Percentiles rank a stretch among this genome's conserved stretches.
Conservation (phyloP, 2,888 invertebrate species). For the Apomyelois bistriatella region DNA sequence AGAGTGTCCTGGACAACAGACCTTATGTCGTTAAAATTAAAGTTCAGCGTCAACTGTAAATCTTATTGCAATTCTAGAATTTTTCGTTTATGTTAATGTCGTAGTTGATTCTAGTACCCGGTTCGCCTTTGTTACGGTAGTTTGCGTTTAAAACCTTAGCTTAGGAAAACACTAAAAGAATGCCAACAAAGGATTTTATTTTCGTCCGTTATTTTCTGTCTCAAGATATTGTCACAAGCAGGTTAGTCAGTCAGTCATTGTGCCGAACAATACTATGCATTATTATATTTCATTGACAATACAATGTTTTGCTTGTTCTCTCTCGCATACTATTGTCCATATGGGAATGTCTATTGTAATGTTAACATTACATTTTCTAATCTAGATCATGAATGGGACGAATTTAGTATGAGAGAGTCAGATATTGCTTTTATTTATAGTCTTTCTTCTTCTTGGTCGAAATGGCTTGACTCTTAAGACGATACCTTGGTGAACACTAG, state of each 20-base stretch:
- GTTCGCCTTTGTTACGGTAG: too few relatives aligned
- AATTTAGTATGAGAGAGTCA: not conserved
- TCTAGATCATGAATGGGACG: not conserved
- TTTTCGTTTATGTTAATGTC: too few relatives aligned
- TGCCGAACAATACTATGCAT: not conserved
- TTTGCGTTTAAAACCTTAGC: not conserved
- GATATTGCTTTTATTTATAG: too few relatives aligned
- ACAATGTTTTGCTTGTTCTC: not conserved
- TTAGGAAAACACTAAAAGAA: not conserved
- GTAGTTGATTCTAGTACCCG: too few relatives aligned
- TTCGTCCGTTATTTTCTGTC: not conserved
- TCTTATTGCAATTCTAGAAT: too few relatives aligned
- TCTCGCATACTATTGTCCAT: not conserved
- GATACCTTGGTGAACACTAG: too few relatives aligned
- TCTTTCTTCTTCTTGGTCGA: too few relatives aligned
- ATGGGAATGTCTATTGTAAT: not conserved
- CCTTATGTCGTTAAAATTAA: too few relatives aligned
- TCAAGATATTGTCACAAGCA: not conserved
- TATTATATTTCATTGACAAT: not conserved
- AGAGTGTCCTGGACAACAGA: too few relatives aligned
- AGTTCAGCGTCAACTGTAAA: too few relatives aligned
- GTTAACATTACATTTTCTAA: not conserved
- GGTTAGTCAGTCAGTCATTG: slow-evolving; percentile 1
- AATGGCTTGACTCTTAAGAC: too few relatives aligned
- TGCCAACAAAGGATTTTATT: not conserved